Evolutionary conservation across 2,888 invertebrate genomes (phyloP).

Genomic region (Toxonevra muliebris): DNA sequence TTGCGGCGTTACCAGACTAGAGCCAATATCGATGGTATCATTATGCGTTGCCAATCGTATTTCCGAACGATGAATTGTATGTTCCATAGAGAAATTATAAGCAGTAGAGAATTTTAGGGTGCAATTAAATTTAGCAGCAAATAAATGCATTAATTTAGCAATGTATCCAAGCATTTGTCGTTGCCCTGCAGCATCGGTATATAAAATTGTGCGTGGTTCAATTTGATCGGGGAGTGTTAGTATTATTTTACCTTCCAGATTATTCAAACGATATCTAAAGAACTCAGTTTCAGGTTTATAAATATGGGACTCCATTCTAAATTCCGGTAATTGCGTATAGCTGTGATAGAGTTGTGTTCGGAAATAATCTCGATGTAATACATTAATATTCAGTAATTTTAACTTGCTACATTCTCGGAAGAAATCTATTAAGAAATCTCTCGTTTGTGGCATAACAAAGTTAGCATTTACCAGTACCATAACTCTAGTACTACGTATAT

Average conservation of each 20-base stretch:
- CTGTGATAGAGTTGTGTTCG: no score
- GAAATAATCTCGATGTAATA: no score
- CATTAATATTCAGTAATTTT: conserved; percentile 16
- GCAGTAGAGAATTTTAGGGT: neutral
- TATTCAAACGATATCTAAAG: conserved; percentile 15
- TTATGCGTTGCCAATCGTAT: conserved; percentile 19
- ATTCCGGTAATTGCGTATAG: no score
- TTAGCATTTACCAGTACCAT: conserved; percentile 4
- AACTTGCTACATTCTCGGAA: conserved; percentile 8
- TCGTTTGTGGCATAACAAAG: neutral
- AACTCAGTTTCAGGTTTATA: neutral
- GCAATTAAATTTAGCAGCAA: conserved; percentile 16
- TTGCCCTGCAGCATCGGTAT: neutral
- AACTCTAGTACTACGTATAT: conserved; percentile 7
- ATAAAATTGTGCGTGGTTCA: conserved; percentile 18
- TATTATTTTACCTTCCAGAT: neutral
- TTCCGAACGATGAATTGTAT: neutral
- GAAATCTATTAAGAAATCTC: conserved; percentile 12
- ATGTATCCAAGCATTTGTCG: conserved; percentile 16
- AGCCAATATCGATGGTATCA: conserved; percentile 23
- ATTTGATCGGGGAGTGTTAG: no score
- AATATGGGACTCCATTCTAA: conserved; percentile 12
- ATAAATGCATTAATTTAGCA: conserved; percentile 7
- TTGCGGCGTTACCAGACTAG: conserved; percentile 18
- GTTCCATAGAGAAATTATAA: conserved; percentile 26